Evolutionary conservation across 2,888 invertebrate species (phyloP).

Genomic region (Nephrotoma guestfalica): DNA sequence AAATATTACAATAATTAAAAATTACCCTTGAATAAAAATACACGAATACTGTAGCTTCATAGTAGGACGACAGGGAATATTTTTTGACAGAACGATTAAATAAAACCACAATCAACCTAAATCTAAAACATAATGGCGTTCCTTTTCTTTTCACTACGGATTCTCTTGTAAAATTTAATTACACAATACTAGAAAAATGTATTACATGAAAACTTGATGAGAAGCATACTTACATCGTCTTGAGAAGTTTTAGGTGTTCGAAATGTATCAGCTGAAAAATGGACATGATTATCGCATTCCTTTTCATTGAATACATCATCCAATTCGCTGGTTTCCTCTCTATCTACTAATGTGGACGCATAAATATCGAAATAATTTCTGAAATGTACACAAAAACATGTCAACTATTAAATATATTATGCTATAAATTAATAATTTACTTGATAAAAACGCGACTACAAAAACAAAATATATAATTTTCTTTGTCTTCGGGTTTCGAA

Average conservation of each 20-base stretch:
- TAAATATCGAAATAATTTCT: slow-evolving; percentile 10
- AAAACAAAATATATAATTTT: slow-evolving; percentile 10
- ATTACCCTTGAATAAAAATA: neutral
- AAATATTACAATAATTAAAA: neutral
- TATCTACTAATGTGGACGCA: slow-evolving; percentile 8
- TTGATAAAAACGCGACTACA: slow-evolving; percentile 12
- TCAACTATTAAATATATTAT: neutral
- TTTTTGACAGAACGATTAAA: neutral
- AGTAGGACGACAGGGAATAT: neutral
- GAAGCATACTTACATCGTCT: neutral
- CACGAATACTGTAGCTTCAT: neutral
- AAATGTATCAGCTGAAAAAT: slow-evolving; percentile 3
- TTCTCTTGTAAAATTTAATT: neutral
- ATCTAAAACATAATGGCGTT: neutral
- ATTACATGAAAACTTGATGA: neutral
- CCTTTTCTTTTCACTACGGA: neutral
- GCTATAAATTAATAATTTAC: slow-evolving; percentile 5
- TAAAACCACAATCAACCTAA: neutral
- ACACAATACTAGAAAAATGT: neutral
- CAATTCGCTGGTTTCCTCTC: slow-evolving; percentile 12
- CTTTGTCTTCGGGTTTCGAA: slow-evolving; percentile 3
- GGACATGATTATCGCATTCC: slow-evolving; percentile 7
- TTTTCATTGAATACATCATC: slow-evolving; percentile 12
- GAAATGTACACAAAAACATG: neutral
- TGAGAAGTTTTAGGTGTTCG: slow-evolving; percentile 5